phyloP scores from a whole-genome alignment of 1,140 invertebrate genomes.

The Coelopa frigida region DNA sequence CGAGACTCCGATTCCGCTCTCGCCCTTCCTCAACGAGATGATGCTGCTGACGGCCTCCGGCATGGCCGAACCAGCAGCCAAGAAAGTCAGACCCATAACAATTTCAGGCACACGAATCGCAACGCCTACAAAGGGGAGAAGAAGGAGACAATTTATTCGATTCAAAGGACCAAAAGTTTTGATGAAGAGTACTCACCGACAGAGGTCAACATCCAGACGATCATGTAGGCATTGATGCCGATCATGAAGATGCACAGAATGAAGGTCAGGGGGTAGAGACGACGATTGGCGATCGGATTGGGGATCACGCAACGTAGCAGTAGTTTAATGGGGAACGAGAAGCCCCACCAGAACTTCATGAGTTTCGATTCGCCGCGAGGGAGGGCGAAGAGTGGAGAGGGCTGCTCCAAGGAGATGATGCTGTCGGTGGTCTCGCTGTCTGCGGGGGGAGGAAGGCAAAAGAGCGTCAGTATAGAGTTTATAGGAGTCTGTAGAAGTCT shows the following conservation, averaged over 20 bases:
- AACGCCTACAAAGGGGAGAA: conserved; percentile 48
- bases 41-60: conserved; percentile 76
- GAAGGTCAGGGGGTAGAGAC: conserved; percentile 67
- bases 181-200: conserved; percentile 53
- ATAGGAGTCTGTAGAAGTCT: no score
- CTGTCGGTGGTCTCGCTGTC: no score
- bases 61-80: conserved; percentile 74
- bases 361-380: conserved; percentile 10
- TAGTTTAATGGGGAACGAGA: conserved; percentile 61
- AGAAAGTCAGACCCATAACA: conserved; percentile 79
- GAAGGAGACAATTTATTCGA: not conserved
- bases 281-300: conserved; percentile 58
- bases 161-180: not conserved
- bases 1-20: conserved; percentile 71
- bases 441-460: no score
- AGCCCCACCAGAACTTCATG: conserved; percentile 54
- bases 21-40: conserved; percentile 66
- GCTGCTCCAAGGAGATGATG: no score
- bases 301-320: conserved; percentile 62
- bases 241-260: conserved; percentile 79
- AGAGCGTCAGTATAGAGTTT: no score
- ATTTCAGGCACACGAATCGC: conserved; percentile 68
- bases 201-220: conserved; percentile 82
- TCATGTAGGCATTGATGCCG: conserved; percentile 67
- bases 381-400: not conserved